Evolutionary conservation across 2,797 vertebrate species (phyloP).

Genomic region (Antennarius maculatus): DNA sequence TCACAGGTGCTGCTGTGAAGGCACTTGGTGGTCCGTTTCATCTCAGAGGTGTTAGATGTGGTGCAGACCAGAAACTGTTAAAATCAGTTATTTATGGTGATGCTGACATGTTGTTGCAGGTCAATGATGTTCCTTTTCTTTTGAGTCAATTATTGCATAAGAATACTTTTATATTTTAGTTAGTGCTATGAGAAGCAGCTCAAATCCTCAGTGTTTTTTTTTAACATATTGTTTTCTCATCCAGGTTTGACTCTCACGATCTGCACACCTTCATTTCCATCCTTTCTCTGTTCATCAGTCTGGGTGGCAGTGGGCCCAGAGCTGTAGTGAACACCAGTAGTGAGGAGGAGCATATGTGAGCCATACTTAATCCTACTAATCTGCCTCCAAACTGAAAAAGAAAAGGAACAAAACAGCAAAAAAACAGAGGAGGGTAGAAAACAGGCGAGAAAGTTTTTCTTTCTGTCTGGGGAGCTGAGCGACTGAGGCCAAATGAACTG

Average conservation of each 20-base stretch:
- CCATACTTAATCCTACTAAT: constrained; percentile 98
- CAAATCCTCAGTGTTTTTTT: background rate
- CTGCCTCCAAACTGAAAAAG: constrained; percentile 87
- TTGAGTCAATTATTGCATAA: too few species aligned
- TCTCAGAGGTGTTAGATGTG: background rate
- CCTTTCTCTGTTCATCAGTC: constrained; percentile 63
- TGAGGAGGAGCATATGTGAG: constrained; percentile 97
- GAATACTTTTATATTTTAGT: background rate
- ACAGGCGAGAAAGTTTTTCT: constrained; percentile 76
- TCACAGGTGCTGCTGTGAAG: constrained; percentile 3
- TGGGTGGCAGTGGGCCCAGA: constrained; percentile 87
- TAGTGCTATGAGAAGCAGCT: background rate
- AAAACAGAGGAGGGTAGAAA: constrained; percentile 69
- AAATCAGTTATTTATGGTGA: background rate
- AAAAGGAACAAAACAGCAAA: constrained; percentile 67
- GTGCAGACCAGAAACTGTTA: constrained; percentile 1
- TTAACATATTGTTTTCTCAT: constrained; percentile 13
- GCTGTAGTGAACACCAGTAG: constrained; percentile 92
- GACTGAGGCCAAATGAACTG: constrained; percentile 85
- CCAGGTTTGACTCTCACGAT: constrained; percentile 18
- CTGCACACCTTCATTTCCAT: constrained; percentile 7
- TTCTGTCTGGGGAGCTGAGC: constrained; percentile 78
- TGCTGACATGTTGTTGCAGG: background rate
- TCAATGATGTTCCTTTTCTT: too few species aligned
- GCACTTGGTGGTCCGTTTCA: constrained; percentile 1